Percentiles rank a stretch among this genome's conserved stretches.
phyloP scores from a whole-genome alignment of 2,113 vertebrate genomes.

The Tragelaphus scriptus region DNA sequence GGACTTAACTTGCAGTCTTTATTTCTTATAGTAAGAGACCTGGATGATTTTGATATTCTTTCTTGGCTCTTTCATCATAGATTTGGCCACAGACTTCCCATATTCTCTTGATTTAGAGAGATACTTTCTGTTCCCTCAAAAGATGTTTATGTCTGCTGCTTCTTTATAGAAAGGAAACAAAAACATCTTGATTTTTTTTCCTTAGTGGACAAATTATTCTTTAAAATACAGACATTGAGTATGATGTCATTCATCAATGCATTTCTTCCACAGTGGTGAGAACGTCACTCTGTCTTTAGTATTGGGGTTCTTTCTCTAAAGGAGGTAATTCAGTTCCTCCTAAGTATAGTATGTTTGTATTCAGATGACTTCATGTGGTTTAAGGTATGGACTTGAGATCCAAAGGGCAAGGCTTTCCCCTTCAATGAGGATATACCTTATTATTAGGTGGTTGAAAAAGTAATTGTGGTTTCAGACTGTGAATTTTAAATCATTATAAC shows the following conservation, averaged over 20 bases:
- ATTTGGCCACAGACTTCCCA: neutral
- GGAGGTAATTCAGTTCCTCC: neutral
- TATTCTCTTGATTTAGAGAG: constrained; percentile 47
- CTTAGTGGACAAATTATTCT: constrained; percentile 3
- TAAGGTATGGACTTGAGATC: neutral
- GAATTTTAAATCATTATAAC: neutral
- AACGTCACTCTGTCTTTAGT: neutral
- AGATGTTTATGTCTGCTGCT: constrained; percentile 39
- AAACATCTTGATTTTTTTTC: constrained; percentile 28
- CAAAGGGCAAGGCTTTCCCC: neutral
- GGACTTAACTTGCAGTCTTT: neutral
- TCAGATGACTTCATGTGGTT: neutral
- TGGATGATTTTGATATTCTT: constrained; percentile 4
- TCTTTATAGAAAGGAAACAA: constrained; percentile 41
- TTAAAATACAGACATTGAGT: constrained; percentile 3
- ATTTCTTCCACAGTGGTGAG: neutral
- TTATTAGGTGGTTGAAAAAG: neutral
- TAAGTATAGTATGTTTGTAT: neutral
- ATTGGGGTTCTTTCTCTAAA: neutral
- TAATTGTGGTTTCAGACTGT: neutral
- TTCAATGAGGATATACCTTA: neutral
- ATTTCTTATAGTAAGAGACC: constrained; percentile 22
- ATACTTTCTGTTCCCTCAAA: constrained; percentile 7
- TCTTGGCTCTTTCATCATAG: constrained; percentile 7
- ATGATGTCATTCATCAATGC: neutral